Percentiles rank a stretch among this genome's conserved stretches.
phyloP scores from a whole-genome alignment of 1,140 invertebrate genomes.

The Meloidogyne exigua region DNA sequence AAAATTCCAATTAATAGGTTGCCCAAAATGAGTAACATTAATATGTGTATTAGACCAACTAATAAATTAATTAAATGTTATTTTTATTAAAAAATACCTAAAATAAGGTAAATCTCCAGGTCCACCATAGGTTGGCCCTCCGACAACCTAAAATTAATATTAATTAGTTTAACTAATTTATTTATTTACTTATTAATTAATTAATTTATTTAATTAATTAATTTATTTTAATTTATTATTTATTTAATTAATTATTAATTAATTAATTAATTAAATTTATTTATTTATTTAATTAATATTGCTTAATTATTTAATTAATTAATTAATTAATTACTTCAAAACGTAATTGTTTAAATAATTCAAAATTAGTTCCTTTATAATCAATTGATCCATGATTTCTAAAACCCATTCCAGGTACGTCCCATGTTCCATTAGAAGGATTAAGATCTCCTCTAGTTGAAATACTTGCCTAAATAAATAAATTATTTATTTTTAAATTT shows the following conservation, averaged over 20 bases:
- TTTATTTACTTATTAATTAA: too few relatives aligned
- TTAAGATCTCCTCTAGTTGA: slow-evolving; percentile 62
- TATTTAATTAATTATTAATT: neutral
- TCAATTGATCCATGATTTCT: slow-evolving; percentile 73
- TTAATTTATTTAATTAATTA: neutral
- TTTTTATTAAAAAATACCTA: slow-evolving; percentile 24
- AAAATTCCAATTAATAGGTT: slow-evolving; percentile 77
- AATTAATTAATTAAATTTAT: slow-evolving; percentile 68
- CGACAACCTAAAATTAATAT: slow-evolving; percentile 53
- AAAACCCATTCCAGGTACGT: slow-evolving; percentile 71
- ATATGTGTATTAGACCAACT: slow-evolving; percentile 73
- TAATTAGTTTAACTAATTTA: too few relatives aligned
- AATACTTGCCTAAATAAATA: slow-evolving; percentile 66
- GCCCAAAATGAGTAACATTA: slow-evolving; percentile 72
- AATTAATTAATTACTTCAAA: slow-evolving; percentile 66
- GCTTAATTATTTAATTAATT: neutral
- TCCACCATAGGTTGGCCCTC: slow-evolving; percentile 69
- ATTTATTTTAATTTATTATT: too few relatives aligned
- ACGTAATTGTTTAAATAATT: slow-evolving; percentile 65
- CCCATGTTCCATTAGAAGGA: slow-evolving; percentile 61
- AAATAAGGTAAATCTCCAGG: slow-evolving; percentile 37
- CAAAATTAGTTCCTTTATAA: slow-evolving; percentile 68
- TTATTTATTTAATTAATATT: slow-evolving; percentile 64
- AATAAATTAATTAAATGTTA: slow-evolving; percentile 70
- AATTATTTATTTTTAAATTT: slow-evolving; percentile 11